Percentiles rank a stretch among this genome's conserved stretches.
phyloP scores from a whole-genome alignment of 2,797 vertebrate genomes.

The Loris lydekkerianus region DNA sequence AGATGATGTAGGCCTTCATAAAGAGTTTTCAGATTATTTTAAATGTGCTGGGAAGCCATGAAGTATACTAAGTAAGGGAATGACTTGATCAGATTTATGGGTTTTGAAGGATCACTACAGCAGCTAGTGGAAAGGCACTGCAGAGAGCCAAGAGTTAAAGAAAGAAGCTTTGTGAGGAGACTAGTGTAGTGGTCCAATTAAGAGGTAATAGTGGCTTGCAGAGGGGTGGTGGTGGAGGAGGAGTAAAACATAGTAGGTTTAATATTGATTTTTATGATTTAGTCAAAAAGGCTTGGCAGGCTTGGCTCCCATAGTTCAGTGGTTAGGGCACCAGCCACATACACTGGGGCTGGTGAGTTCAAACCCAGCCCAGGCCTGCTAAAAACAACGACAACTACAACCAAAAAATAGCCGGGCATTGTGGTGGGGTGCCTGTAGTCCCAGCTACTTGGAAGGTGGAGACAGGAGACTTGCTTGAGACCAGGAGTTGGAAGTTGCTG shows the following conservation, averaged over 20 bases:
- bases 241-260: background rate
- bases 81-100: constrained; percentile 27
- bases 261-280: background rate
- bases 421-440: no score
- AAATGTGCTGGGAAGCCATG: background rate
- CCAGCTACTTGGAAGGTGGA: no score
- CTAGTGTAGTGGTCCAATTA: background rate
- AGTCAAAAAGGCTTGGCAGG: background rate
- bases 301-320: no score
- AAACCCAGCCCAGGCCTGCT: no score
- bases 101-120: background rate
- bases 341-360: no score
- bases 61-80: background rate
- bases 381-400: no score
- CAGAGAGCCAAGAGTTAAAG: background rate
- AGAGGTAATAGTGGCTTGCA: background rate
- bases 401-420: no score
- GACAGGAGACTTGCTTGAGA: no score
- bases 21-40: constrained; percentile 26
- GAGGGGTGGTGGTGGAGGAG: background rate
- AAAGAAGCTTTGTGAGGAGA: background rate
- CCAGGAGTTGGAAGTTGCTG: no score
- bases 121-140: background rate
- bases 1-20: background rate
- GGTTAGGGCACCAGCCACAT: no score